Evolutionary conservation across 2,113 vertebrate genomes (phyloP).

Genomic region (Corythoichthys intestinalis): DNA sequence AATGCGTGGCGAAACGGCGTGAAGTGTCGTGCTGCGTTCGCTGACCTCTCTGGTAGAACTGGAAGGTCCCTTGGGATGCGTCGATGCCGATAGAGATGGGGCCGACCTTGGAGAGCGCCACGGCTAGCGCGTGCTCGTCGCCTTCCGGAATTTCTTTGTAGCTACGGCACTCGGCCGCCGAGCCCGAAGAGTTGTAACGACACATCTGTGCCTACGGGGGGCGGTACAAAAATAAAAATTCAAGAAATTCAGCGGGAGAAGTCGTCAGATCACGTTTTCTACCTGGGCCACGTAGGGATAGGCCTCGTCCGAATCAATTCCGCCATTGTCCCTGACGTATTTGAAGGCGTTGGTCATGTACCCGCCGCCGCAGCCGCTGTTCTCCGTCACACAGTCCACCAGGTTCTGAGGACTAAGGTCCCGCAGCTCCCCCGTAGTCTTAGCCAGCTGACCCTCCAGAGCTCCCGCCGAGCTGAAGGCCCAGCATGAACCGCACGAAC

Average conservation of each 20-base stretch:
- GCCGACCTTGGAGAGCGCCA: conserved; percentile 79
- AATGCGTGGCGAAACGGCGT: too few species aligned
- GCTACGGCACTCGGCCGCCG: conserved; percentile 78
- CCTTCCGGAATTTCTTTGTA: conserved; percentile 80
- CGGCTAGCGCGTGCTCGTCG: conserved; percentile 78
- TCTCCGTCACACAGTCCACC: conserved; percentile 87
- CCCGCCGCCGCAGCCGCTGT: conserved; percentile 85
- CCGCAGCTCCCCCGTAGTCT: conserved; percentile 75
- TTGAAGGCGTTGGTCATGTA: conserved; percentile 93
- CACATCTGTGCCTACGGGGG: conserved; percentile 78
- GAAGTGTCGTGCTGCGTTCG: background rate
- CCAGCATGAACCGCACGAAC: conserved; percentile 92
- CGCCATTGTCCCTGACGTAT: conserved; percentile 82
- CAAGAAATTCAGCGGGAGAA: background rate
- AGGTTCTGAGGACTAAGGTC: conserved; percentile 92
- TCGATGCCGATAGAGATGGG: conserved; percentile 86
- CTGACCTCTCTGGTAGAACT: conserved; percentile 87
- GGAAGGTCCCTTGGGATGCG: conserved; percentile 81
- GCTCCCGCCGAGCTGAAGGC: conserved; percentile 92
- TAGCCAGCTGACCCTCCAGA: conserved; percentile 91
- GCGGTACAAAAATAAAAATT: background rate
- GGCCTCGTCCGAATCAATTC: conserved; percentile 85
- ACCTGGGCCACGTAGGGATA: conserved; percentile 89
- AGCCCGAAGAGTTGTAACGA: conserved; percentile 79
- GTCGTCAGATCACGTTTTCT: background rate